Conservation (phyloP, 2,888 invertebrate species). For the Pristionchus maxplancki region DNA sequence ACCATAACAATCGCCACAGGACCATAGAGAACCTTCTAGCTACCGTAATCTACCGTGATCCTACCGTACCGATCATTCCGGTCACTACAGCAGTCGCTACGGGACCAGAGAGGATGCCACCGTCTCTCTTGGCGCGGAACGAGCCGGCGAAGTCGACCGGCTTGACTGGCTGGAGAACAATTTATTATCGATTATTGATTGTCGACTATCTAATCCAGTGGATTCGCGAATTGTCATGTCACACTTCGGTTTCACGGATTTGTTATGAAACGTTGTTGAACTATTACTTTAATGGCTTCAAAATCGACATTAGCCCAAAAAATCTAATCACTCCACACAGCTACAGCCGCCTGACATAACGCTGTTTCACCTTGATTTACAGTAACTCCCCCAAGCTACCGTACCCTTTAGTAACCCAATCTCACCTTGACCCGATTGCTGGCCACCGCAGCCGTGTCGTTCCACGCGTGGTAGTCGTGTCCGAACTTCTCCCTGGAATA, state of each 20-base stretch:
- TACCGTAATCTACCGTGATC: background rate
- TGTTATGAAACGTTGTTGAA: background rate
- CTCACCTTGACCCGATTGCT: conserved; percentile 48
- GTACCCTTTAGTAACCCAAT: background rate
- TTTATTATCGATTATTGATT: too few relatives aligned
- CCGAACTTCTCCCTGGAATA: conserved; percentile 59
- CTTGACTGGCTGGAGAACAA: conserved; percentile 44
- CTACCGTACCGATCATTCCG: conserved; percentile 58
- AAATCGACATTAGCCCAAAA: too few relatives aligned
- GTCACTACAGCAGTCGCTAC: conserved; percentile 72
- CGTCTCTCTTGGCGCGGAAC: conserved; percentile 62
- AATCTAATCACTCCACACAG: too few relatives aligned
- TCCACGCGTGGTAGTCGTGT: conserved; percentile 60
- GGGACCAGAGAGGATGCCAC: conserved; percentile 69
- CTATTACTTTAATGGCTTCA: too few relatives aligned
- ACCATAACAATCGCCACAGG: too few relatives aligned
- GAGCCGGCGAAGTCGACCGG: background rate
- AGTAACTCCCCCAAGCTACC: too few relatives aligned
- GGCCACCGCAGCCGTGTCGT: background rate
- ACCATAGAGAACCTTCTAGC: too few relatives aligned
- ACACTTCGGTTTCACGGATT: background rate
- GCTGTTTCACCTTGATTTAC: too few relatives aligned
- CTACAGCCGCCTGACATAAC: too few relatives aligned
- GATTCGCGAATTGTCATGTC: too few relatives aligned
- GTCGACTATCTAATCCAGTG: too few relatives aligned